These are phyloP conservation scores for Caenorhabditis sp. DNA, from an alignment of 2,888 invertebrate species.

Conservation along the genomic window DNA sequence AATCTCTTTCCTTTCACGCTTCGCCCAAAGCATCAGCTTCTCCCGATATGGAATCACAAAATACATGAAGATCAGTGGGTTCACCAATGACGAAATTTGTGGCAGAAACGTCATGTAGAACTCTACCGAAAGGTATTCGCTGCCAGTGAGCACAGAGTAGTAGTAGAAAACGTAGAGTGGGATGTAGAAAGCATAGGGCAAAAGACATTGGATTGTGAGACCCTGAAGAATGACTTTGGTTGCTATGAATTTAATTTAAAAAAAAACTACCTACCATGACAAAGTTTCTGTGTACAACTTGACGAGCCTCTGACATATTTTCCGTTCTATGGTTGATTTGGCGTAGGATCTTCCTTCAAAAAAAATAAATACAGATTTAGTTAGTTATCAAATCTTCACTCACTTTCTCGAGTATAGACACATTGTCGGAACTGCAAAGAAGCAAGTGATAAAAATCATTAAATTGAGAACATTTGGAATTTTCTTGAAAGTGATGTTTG, in stretches of 20 bases:
- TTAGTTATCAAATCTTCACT: background rate
- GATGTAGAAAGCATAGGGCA: background rate
- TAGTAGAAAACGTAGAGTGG: background rate
- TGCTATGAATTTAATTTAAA: background rate
- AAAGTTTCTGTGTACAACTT: background rate
- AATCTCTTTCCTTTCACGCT: background rate
- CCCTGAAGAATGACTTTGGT: too few species aligned
- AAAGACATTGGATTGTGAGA: background rate
- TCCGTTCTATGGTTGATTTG: conserved; percentile 5
- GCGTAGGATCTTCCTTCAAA: conserved; percentile 4
- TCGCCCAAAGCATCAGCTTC: background rate
- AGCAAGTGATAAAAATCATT: background rate
- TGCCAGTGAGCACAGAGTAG: background rate
- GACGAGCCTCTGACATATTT: conserved; percentile 7
- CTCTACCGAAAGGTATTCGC: background rate
- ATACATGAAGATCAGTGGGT: background rate
- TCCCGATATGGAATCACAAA: background rate
- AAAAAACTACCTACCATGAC: background rate
- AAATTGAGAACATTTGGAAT: conserved; percentile 7
- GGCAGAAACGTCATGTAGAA: background rate
- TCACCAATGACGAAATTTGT: background rate
- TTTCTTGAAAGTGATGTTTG: background rate
- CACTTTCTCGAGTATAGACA: conserved; percentile 20
- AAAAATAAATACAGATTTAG: background rate
- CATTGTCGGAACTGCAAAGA: background rate